phyloP scores from a whole-genome alignment of 2,113 vertebrate species.

The Acanthisitta chloris region DNA sequence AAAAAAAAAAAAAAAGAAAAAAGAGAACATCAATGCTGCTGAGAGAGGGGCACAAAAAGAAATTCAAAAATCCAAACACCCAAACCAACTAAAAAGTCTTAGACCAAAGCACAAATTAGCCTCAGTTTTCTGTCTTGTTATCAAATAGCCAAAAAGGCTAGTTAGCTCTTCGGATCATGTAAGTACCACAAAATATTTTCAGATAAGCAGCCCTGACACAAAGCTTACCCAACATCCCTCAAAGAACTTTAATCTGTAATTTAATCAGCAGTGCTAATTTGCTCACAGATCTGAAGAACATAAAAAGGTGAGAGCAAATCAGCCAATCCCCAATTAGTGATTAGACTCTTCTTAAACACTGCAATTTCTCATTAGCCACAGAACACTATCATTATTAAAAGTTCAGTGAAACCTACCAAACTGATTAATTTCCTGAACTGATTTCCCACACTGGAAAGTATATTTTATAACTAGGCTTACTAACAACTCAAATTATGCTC shows the following conservation, averaged over 20 bases:
- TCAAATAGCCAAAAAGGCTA: neutral
- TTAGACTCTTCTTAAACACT: neutral
- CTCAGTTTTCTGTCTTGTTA: neutral
- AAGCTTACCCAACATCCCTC: neutral
- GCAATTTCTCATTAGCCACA: neutral
- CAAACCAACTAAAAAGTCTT: neutral
- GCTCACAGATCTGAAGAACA: neutral
- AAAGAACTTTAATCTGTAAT: neutral
- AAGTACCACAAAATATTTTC: neutral
- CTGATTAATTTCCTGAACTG: neutral
- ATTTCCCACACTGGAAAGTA: neutral
- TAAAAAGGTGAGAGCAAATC: neutral
- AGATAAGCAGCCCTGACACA: neutral
- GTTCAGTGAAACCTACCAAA: neutral
- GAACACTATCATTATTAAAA: neutral
- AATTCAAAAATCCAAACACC: neutral
- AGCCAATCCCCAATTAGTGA: neutral
- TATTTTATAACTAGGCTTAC: neutral
- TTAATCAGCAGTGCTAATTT: neutral
- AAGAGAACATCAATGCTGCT: neutral
- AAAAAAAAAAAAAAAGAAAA: neutral
- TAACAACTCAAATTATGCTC: neutral
- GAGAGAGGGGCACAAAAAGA: rapidly evolving
- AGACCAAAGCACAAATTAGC: neutral
- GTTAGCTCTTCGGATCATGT: neutral